phyloP scores from a whole-genome alignment of 2,797 vertebrate species.

The Malacoraja senta region DNA sequence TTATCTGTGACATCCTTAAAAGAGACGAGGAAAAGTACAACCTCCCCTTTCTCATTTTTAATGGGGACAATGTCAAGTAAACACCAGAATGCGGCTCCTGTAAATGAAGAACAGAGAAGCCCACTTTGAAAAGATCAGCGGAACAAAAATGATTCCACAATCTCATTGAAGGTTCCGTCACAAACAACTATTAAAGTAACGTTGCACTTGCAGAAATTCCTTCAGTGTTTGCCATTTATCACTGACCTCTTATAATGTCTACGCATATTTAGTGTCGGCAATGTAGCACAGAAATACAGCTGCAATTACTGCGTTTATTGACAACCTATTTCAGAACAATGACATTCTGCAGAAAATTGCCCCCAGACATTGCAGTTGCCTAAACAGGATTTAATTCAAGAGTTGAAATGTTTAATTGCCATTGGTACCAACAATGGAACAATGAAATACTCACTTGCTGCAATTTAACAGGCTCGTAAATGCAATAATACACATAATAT shows the following conservation, averaged over 20 bases:
- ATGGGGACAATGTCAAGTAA: constrained; percentile 88
- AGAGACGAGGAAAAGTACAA: constrained; percentile 88
- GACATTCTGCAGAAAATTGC: neutral
- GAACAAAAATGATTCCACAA: neutral
- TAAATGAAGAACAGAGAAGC: neutral
- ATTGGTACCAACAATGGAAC: too few species aligned
- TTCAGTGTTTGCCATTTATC: neutral
- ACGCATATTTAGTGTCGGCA: neutral
- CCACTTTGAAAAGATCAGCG: neutral
- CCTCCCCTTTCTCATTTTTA: constrained; percentile 89
- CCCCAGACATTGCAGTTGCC: too few species aligned
- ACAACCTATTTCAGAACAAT: neutral
- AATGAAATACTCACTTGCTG: too few species aligned
- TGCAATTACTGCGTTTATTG: neutral
- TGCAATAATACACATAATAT: too few species aligned
- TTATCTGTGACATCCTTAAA: constrained; percentile 87
- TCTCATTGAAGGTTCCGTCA: neutral
- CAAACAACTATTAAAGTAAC: neutral
- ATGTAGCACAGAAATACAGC: neutral
- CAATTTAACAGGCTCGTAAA: too few species aligned
- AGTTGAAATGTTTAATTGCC: too few species aligned
- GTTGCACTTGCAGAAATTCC: neutral
- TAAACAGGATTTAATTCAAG: neutral
- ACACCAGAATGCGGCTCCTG: constrained; percentile 82
- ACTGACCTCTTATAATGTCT: neutral